Base-by-base conservation (phyloP, 2,888 invertebrate species). In the Drosophila greeni region DNA sequence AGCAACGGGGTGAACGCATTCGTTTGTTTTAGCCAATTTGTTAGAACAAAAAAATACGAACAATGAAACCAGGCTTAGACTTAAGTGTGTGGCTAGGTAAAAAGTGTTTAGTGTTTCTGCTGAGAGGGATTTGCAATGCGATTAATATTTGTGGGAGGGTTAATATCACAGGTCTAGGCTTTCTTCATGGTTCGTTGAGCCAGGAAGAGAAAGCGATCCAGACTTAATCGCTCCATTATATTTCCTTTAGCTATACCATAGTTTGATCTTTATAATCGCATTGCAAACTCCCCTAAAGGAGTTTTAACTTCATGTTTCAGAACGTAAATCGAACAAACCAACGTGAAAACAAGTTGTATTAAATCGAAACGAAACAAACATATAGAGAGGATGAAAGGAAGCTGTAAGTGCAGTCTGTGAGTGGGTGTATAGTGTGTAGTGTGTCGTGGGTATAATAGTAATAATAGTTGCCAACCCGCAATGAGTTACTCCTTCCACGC, bases 401-500 rank as follows among this genome's bases (percentile, higher is more conserved):
- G 48, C 20, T 29, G 14, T 56, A 12, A 14, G 45, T 49, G 37
- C 43, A 23, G 5, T 45, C 8, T 57, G 48, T 45, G 55, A 53
- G 49, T 48, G 29, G 2, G 45, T 34, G 31, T 42, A 6, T 26
- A 9, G 26, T 26, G 24, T 26, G 26, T 9, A 9, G 9, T 29
- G 48, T 26, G 52, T 12, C 4, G 47, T 58, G 64, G 39, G 64
- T 43, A 49, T 58, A 66, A 76, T 72, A 75, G 80, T 72, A 86
- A 79, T 73, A 78, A 84, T 85, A 85, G 86, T n/a, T n/a, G n/a
- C 88, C 86, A 64, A 96, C 95, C 75, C 96, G 91, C 69, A 96
- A 91, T 45, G 96, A 96, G 89, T 96, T 96, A 61, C 96, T 96
- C 76, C 95, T 91, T 70, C 94, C 94, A 73, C 95, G 91, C 85